Conservation (phyloP, 1,140 invertebrate genomes). For the Argopecten irradians region DNA sequence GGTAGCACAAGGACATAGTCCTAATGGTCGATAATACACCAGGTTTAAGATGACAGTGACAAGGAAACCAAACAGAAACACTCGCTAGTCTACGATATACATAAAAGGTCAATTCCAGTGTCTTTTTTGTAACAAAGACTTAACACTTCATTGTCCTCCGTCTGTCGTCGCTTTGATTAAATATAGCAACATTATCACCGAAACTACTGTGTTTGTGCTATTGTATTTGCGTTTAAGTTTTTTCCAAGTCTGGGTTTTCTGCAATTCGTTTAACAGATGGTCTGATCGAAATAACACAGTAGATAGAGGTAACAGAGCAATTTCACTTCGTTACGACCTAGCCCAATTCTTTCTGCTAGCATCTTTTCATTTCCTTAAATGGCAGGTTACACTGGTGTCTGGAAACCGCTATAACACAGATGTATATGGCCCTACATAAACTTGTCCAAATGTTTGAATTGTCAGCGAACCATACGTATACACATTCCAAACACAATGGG, state of each 20-base stretch:
- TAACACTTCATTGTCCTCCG: background rate
- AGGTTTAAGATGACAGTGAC: background rate
- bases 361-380: constrained; percentile 23
- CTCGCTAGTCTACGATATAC: background rate
- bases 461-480: background rate
- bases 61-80: background rate
- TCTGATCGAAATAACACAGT: background rate
- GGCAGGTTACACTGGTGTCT: background rate
- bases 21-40: too few species aligned
- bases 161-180: constrained; percentile 15
- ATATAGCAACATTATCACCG: constrained; percentile 7
- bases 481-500: background rate
- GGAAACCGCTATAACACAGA: background rate
- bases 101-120: background rate
- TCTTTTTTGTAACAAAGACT: background rate
- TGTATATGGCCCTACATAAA: background rate
- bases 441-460: constrained; percentile 22
- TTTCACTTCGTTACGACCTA: background rate
- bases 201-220: background rate
- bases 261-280: constrained; percentile 16
- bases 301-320: background rate
- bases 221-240: constrained; percentile 1
- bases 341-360: background rate
- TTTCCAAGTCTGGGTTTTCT: background rate
- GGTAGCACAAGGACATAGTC: too few species aligned